A percentile compares a stretch with the other conserved stretches of the same genome.
Evolutionary conservation across 2,888 invertebrate genomes (phyloP).

Genomic region (Elegia similella): DNA sequence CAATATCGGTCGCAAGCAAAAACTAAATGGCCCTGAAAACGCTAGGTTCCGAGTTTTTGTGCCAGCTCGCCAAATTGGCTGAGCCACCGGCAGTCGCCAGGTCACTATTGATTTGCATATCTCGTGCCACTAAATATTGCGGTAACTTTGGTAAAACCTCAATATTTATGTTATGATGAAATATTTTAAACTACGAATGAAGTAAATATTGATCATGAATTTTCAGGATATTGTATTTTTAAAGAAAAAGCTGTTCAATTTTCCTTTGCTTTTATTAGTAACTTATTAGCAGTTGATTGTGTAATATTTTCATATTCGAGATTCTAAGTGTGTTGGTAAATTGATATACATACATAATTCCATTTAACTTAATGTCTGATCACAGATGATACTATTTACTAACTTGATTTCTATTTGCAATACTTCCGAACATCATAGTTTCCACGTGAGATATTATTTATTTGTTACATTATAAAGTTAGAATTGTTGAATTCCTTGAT

Average conservation of each 20-base stretch:
- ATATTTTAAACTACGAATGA: too few relatives aligned
- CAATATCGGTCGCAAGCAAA: slow-evolving; percentile 31
- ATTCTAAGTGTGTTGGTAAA: too few relatives aligned
- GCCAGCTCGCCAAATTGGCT: slow-evolving; percentile 26
- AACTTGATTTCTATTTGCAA: neutral
- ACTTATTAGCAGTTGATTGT: too few relatives aligned
- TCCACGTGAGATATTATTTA: neutral
- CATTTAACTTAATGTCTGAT: neutral
- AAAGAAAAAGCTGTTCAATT: too few relatives aligned
- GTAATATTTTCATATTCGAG: too few relatives aligned
- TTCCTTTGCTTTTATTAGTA: too few relatives aligned
- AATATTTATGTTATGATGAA: too few relatives aligned
- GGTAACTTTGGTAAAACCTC: neutral
- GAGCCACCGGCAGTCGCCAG: slow-evolving; percentile 25
- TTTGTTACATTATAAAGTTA: too few relatives aligned
- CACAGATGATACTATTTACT: neutral
- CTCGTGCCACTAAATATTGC: slow-evolving; percentile 23
- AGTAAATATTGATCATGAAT: too few relatives aligned
- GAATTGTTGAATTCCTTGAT: too few relatives aligned
- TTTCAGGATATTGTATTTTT: too few relatives aligned
- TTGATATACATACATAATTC: neutral
- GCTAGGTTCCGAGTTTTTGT: slow-evolving; percentile 49
- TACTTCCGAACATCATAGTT: neutral
- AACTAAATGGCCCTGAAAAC: slow-evolving; percentile 46
- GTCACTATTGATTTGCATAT: slow-evolving; percentile 44